Percentiles rank a stretch among this genome's conserved stretches.
phyloP scores from a whole-genome alignment of 2,888 invertebrate genomes.

The Drosophila vallismaia region DNA sequence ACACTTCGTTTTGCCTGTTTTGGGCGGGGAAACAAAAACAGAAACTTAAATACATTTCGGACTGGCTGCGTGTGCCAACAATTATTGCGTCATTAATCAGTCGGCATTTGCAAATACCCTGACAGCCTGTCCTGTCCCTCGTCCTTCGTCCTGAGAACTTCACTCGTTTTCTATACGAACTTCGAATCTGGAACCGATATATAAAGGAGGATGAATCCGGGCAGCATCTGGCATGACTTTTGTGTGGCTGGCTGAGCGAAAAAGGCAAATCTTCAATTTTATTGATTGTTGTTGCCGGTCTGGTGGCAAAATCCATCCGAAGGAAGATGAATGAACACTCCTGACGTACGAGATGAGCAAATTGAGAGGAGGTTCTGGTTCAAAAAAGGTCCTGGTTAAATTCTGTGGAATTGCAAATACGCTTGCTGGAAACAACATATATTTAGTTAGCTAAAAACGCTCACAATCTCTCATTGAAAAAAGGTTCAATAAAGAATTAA shows the following conservation, averaged over 20 bases:
- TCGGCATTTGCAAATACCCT: slow-evolving; percentile 72
- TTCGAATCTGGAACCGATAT: slow-evolving; percentile 3
- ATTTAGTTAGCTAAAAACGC: not conserved
- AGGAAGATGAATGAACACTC: slow-evolving; percentile 77
- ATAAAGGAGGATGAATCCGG: slow-evolving; percentile 22
- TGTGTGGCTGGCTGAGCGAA: slow-evolving; percentile 54
- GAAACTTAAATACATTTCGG: slow-evolving; percentile 53
- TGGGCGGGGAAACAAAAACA: slow-evolving; percentile 40
- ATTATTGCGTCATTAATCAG: slow-evolving; percentile 82
- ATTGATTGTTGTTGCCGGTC: slow-evolving; percentile 65
- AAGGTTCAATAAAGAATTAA: not conserved
- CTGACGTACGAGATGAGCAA: slow-evolving; percentile 58
- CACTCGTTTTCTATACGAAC: not conserved
- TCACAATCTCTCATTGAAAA: too few species aligned
- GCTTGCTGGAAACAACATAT: not conserved
- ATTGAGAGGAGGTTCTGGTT: slow-evolving; percentile 22
- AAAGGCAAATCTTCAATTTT: slow-evolving; percentile 75
- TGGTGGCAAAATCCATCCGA: slow-evolving; percentile 58
- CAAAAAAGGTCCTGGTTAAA: not conserved
- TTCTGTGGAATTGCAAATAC: slow-evolving; percentile 1
- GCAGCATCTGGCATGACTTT: slow-evolving; percentile 70
- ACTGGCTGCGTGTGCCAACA: slow-evolving; percentile 61
- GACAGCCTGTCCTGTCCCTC: slow-evolving; percentile 50
- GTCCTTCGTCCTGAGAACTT: not conserved
- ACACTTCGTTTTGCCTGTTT: slow-evolving; percentile 59